Percentiles rank a stretch among this genome's conserved stretches.
These are phyloP conservation scores for Gisinianus flammeolus DNA, from an alignment of 2,888 invertebrate species.

Conservation along the genomic window DNA sequence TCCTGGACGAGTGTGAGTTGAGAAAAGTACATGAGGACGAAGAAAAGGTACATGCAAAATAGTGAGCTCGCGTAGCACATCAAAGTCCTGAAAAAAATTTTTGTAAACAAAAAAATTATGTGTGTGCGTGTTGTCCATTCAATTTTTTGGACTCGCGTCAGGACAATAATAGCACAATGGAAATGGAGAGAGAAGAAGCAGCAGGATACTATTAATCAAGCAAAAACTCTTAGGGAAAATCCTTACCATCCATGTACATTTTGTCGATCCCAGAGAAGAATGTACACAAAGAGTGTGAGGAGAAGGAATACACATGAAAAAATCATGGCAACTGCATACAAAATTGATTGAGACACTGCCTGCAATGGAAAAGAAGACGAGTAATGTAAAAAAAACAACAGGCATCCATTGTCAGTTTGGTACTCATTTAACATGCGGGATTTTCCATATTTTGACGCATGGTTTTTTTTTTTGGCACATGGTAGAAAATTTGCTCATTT, in stretches of 20 bases:
- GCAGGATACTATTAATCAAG: no score
- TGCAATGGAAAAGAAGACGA: no score
- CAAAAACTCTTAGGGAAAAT: no score
- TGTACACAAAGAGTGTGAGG: conserved; percentile 52
- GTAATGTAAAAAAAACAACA: not conserved
- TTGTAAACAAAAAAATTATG: not conserved
- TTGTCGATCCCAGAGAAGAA: conserved; percentile 53
- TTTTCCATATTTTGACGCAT: no score
- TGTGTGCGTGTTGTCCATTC: no score
- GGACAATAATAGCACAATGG: no score
- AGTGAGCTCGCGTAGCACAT: conserved; percentile 39
- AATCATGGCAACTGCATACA: conserved; percentile 54
- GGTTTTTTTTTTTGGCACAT: no score
- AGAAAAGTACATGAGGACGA: conserved; percentile 46
- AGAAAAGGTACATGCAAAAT: conserved; percentile 54
- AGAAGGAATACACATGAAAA: conserved; percentile 53
- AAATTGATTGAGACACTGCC: conserved; percentile 19
- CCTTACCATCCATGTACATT: conserved; percentile 54
- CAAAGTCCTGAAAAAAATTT: conserved; percentile 44
- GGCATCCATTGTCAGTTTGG: not conserved
- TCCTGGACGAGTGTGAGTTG: not conserved
- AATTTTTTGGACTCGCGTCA: no score
- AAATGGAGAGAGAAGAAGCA: no score
- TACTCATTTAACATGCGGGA: no score
- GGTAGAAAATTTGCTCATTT: no score